phyloP scores from a whole-genome alignment of 2,888 invertebrate genomes.

The Dicycla oo region DNA sequence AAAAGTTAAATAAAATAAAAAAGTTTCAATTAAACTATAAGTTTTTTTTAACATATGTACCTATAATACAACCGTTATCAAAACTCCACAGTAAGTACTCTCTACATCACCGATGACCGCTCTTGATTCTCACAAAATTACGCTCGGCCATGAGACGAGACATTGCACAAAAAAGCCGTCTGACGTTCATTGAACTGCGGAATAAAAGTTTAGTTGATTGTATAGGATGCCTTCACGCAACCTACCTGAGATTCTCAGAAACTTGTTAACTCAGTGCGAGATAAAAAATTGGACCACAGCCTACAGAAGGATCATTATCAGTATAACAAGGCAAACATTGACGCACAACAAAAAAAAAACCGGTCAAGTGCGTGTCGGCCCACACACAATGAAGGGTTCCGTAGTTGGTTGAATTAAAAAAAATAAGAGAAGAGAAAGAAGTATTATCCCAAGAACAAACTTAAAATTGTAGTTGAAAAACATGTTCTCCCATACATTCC shows the following conservation, averaged over 20 bases:
- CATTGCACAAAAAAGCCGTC: slow-evolving; percentile 36
- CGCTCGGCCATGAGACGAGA: slow-evolving; percentile 5
- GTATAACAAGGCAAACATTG: slow-evolving; percentile 18
- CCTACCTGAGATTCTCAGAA: slow-evolving; percentile 62
- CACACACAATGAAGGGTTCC: neutral
- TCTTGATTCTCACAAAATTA: slow-evolving; percentile 20
- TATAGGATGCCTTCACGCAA: slow-evolving; percentile 59
- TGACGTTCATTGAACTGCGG: slow-evolving; percentile 57
- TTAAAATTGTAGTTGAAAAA: no score
- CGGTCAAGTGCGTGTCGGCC: neutral
- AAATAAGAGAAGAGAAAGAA: no score
- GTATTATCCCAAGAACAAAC: no score
- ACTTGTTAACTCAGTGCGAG: slow-evolving; percentile 39
- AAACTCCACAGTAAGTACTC: neutral
- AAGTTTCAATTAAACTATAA: no score
- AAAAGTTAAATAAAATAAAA: no score
- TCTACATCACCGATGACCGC: neutral
- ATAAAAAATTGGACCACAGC: slow-evolving; percentile 38
- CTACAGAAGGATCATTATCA: slow-evolving; percentile 19
- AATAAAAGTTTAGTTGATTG: slow-evolving; percentile 57
- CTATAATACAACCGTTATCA: neutral
- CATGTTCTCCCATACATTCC: no score
- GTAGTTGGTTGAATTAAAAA: no score
- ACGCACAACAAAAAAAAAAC: slow-evolving; percentile 17
- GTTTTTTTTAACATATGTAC: no score